Evolutionary conservation across 2,888 invertebrate genomes (phyloP).

Genomic region (Luffia ferchaultella): DNA sequence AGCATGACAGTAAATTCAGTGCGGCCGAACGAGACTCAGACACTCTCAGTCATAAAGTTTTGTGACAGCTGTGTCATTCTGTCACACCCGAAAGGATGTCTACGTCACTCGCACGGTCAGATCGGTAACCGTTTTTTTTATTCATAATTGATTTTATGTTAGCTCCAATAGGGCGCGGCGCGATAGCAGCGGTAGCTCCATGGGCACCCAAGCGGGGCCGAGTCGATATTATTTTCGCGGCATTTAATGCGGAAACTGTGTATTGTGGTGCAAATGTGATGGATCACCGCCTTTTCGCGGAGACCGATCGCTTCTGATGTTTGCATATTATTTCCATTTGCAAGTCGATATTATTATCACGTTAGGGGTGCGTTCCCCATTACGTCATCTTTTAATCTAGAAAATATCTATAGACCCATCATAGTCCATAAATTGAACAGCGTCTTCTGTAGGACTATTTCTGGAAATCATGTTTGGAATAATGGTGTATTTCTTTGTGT

Average conservation of each 20-base stretch:
- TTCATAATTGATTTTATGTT: too few species aligned
- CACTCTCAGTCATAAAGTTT: background rate
- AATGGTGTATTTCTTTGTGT: too few species aligned
- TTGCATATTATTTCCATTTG: background rate
- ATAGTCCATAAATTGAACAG: too few species aligned
- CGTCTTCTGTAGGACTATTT: too few species aligned
- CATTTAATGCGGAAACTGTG: constrained; percentile 10
- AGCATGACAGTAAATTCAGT: too few species aligned
- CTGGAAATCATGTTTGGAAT: too few species aligned
- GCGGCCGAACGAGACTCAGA: background rate
- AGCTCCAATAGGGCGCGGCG: background rate
- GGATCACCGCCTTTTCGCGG: constrained; percentile 5
- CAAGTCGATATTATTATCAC: background rate
- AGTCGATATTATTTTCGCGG: too few species aligned
- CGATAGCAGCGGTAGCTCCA: background rate
- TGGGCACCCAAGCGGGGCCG: background rate
- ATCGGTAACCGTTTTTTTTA: too few species aligned
- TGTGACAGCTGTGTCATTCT: background rate
- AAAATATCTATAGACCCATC: too few species aligned
- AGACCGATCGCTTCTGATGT: background rate
- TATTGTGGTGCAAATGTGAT: constrained; percentile 9
- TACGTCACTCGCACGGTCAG: too few species aligned
- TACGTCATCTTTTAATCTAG: too few species aligned
- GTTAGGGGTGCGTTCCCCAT: background rate
- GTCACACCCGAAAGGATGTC: too few species aligned